A percentile compares a stretch with the other conserved stretches of the same genome.
Evolutionary conservation across 2,888 invertebrate genomes (phyloP).

Genomic region (Cheilosia urbana): DNA sequence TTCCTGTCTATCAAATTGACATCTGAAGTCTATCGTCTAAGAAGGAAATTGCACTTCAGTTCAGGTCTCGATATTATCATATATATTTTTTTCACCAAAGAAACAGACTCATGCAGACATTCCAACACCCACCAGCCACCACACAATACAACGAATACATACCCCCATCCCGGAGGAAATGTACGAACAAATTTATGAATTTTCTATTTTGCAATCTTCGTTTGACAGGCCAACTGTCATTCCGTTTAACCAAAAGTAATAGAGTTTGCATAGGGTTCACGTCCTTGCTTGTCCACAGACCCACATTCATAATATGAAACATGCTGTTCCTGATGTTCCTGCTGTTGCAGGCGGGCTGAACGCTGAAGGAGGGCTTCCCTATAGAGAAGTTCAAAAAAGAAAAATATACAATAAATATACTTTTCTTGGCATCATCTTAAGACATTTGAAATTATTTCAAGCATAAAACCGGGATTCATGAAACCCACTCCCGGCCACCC

Average conservation of each 20-base stretch:
- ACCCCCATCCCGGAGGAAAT: slow-evolving; percentile 41
- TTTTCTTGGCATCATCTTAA: slow-evolving; percentile 75
- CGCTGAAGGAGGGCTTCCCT: not conserved
- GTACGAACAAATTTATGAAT: slow-evolving; percentile 54
- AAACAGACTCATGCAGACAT: slow-evolving; percentile 1
- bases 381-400: not conserved
- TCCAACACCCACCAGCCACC: not conserved
- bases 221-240: slow-evolving; percentile 74
- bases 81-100: not conserved
- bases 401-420: slow-evolving; percentile 70
- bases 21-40: slow-evolving; percentile 45
- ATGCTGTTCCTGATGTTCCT: slow-evolving; percentile 21
- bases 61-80: slow-evolving; percentile 11
- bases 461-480: slow-evolving; percentile 74
- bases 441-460: slow-evolving; percentile 75
- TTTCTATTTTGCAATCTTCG: slow-evolving; percentile 73
- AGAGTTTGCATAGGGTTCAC: slow-evolving; percentile 74
- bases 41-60: slow-evolving; percentile 25
- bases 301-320: slow-evolving; percentile 56
- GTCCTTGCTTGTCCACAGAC: slow-evolving; percentile 64
- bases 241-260: slow-evolving; percentile 73
- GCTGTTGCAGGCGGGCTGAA: not conserved
- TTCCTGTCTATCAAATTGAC: slow-evolving; percentile 21
- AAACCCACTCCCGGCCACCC: slow-evolving; percentile 26
- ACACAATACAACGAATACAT: slow-evolving; percentile 5